Evolutionary conservation across 2,888 invertebrate genomes (phyloP), one percentile per base, ranked within the genome.

Genomic region (Nomada flava): DNA sequence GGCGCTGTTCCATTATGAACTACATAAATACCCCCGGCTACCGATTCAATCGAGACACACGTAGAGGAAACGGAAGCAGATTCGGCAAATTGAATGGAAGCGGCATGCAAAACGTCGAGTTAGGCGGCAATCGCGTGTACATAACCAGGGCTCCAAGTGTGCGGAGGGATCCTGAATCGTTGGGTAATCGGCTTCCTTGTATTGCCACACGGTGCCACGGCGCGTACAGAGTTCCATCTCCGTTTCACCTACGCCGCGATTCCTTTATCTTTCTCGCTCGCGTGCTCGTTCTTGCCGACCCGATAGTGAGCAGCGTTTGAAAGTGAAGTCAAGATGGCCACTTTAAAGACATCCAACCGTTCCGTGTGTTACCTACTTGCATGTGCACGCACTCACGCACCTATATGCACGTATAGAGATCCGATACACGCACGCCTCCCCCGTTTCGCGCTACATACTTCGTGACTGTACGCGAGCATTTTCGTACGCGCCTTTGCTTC

Each of bases 171-270:
- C 86, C 81, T 71, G 83, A 57, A 88, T 75, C 71, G 88, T 92
- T 92, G 92, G 89, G 91, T 90, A 92, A 92, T 92, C 90, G 90
- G 92, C 89, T 92, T 92, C 92, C 92, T 92, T 86, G 91, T 92
- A 91, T 92, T 92, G 89, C 91, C 83, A 87, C 90, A 91, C 77
- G 80, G 71, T 82, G 73, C 59, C 69, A 53, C 63, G 20, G 42
- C 5, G 47, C 69, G 44, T 55, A 26, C 79, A 20, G n/a, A 64
- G 18, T 76, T 55, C 64, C 64, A 23, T 73, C 74, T 64, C 36
- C 57, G 42, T 71, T 65, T 42, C 23, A 47, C n/a, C 42, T 55
- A 10, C 5, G 20, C 10, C 53, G 11, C 2, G 2, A 2, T 20
- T 26, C 36, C 11, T 50, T 29, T n/a, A 10, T 44, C 9, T 42